Evolutionary conservation across 53 echinoderm and acorn worm genomes (phyloP).

Genomic region (Paracentrotus lividus): DNA sequence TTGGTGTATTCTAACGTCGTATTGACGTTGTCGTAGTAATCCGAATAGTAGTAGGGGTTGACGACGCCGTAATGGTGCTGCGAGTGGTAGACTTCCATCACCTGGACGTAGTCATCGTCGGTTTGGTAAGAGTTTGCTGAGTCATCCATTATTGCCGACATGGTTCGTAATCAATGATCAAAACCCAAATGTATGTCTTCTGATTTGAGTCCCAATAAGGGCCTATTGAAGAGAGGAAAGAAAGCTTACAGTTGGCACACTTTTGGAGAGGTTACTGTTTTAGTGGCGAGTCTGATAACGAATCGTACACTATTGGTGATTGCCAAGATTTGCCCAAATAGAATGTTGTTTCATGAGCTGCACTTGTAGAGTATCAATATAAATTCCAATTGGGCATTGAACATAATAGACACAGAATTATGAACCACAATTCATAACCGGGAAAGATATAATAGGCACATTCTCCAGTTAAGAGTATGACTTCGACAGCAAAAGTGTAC

Average conservation of each 20-base stretch:
- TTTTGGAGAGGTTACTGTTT: background rate
- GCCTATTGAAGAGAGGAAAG: background rate
- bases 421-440: background rate
- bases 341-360: background rate
- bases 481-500: background rate
- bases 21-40: background rate
- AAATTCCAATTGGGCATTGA: background rate
- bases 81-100: constrained; percentile 43
- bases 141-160: background rate
- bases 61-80: constrained; percentile 1
- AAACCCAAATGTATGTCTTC: background rate
- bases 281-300: background rate
- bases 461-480: background rate
- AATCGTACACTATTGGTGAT: background rate
- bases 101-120: constrained; percentile 35
- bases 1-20: background rate
- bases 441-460: background rate
- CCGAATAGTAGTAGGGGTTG: constrained; percentile 60
- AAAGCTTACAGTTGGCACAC: background rate
- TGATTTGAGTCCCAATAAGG: background rate
- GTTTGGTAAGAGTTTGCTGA: constrained; percentile 46
- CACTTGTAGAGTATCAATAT: background rate
- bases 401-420: background rate
- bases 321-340: background rate
- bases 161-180: background rate